Base-by-base conservation (phyloP, 2,797 vertebrate genomes). In the Parauchenoglanis ngamensis region DNA sequence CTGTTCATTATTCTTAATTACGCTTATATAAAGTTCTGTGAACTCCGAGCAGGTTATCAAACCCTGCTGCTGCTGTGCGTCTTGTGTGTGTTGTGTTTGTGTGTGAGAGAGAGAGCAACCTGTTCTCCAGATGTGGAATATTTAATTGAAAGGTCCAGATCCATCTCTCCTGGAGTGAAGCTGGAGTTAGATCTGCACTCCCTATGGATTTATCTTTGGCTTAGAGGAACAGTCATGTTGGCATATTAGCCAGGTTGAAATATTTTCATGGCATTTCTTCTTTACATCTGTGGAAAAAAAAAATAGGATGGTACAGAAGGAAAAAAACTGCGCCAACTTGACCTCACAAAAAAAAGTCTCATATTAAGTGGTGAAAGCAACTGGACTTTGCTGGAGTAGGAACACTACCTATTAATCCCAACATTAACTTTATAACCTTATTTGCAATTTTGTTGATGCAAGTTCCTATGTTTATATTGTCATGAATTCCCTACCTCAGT, bases 51-150 rank as follows among this genome's bases (percentile, higher is more conserved):
- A 61, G 65, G 63, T 77, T 72, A 86, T 81, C 49, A 81, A 28
- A 72, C 0, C 56, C 54, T 79, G 63, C 52, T 59, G 67, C 57
- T 82, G 70, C 75, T 88, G 40, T 40, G 78, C 49, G 52, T 85
- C 46, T 23, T 11, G 21, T 61, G 10, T 61, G 56, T 44, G 56
- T 59, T 56, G 76, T 57, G 76, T 35, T 54, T 40, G 49, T 44
- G 70, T 25, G 70, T 25, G 52, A 40, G 76, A 63, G 35, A 49
- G 63, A n/a, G 63, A 12, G 12, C 52, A 70, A 87, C 56, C 85
- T 81, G 82, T 65, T 80, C 57, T 49, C 85, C 81, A 87, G 88
- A 83, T 87, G 86, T 87, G 73, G 52, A 56, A 46, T 65, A 84
- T 84, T 78, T 84, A 87, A 87, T 31, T 87, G 25, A 79, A 84